phyloP scores from a whole-genome alignment of 2,113 vertebrate species.

The Mesocricetus auratus region DNA sequence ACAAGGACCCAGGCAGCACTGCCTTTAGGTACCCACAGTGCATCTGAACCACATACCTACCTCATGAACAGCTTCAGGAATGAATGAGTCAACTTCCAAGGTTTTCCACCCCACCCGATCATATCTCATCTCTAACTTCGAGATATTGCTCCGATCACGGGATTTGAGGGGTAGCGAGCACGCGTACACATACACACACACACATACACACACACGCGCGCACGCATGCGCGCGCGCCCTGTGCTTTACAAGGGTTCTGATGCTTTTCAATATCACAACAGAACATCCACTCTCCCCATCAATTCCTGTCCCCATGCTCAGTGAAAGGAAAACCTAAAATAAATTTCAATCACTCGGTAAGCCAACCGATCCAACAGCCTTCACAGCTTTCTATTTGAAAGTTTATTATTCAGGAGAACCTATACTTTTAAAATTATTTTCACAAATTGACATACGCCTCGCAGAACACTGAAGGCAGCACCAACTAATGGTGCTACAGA shows the following conservation, averaged over 20 bases:
- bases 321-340: not conserved
- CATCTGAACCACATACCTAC: not conserved
- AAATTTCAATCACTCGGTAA: conserved; percentile 27
- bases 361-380: conserved; percentile 51
- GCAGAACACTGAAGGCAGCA: conserved; percentile 34
- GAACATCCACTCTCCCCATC: not conserved
- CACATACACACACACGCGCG: too few relatives aligned
- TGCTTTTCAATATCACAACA: not conserved
- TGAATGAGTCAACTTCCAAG: not conserved
- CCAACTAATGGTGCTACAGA: conserved; percentile 65
- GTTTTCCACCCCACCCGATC: not conserved
- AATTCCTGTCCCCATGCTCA: not conserved
- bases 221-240: too few relatives aligned
- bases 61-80: not conserved
- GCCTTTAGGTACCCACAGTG: not conserved
- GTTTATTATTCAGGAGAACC: conserved; percentile 63
- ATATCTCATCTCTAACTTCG: not conserved
- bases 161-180: not conserved
- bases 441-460: conserved; percentile 70
- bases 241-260: not conserved
- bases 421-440: conserved; percentile 61
- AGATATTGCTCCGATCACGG: not conserved
- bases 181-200: too few relatives aligned
- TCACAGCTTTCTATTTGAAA: conserved; percentile 67
- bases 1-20: not conserved